phyloP scores from a whole-genome alignment of 2,113 vertebrate species.

The Paradoxurus hermaphroditus region DNA sequence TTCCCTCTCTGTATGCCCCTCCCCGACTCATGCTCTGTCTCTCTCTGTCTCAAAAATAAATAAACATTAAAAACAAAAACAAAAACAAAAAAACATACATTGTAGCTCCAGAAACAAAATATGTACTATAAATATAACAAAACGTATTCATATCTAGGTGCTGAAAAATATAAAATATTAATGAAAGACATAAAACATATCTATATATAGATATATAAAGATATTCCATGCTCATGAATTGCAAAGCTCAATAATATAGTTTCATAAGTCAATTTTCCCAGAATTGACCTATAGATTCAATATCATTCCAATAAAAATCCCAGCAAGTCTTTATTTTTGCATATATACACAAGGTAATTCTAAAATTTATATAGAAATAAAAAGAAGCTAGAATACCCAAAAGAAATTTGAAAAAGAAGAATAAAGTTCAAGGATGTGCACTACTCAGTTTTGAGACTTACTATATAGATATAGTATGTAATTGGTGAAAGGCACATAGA shows the following conservation, averaged over 20 bases:
- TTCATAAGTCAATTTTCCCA: neutral
- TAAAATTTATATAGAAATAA: neutral
- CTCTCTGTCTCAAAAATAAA: too few relatives aligned
- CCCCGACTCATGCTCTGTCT: too few relatives aligned
- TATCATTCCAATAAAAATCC: neutral
- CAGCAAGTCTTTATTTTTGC: neutral
- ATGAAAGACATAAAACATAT: neutral
- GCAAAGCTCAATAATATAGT: neutral
- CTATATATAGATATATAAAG: neutral
- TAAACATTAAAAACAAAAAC: too few relatives aligned
- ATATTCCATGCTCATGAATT: neutral
- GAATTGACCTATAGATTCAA: neutral
- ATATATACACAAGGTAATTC: neutral
- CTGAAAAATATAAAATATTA: neutral
- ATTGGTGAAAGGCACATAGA: neutral
- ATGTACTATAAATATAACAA: neutral
- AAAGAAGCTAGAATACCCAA: neutral
- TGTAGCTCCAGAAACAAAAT: neutral
- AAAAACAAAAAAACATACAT: neutral
- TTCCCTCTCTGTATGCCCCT: too few relatives aligned
- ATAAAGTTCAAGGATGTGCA: neutral
- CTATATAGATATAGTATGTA: neutral
- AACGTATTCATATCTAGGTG: neutral
- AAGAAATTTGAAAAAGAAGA: neutral
- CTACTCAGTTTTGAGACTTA: neutral